Conservation (phyloP, 2,797 vertebrate genomes). For the Nyctalus aviator region DNA sequence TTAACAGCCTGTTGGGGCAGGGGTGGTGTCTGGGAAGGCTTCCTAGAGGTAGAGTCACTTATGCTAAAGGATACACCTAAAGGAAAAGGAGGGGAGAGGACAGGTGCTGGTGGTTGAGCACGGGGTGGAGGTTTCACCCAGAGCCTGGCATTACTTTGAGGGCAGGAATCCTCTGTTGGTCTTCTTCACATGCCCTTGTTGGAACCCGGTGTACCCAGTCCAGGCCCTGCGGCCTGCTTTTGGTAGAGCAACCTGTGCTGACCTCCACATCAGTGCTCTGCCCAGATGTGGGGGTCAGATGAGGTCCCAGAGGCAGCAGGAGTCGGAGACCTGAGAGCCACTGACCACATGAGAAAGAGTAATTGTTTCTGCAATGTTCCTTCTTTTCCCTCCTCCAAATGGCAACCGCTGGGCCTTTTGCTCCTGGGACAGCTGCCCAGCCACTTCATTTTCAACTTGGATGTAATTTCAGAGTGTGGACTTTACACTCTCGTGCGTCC, state of each 20-base stretch:
- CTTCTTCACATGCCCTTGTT: background rate
- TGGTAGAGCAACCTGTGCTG: background rate
- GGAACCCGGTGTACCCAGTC: background rate
- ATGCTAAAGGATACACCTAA: background rate
- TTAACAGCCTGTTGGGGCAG: background rate
- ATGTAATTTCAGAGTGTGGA: background rate
- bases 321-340: background rate
- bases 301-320: background rate
- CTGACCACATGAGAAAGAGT: background rate
- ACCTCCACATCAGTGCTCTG: background rate
- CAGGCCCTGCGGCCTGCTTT: background rate
- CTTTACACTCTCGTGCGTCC: background rate
- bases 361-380: background rate
- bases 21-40: background rate
- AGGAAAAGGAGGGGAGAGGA: background rate
- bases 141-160: background rate
- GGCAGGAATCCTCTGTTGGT: background rate
- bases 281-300: background rate
- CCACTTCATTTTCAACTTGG: constrained; percentile 36
- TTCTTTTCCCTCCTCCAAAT: background rate
- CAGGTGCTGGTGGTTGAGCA: background rate
- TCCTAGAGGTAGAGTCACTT: background rate
- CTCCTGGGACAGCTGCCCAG: constrained; percentile 9
- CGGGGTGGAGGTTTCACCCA: background rate
- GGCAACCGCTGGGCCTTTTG: background rate